Evolutionary conservation across 2,888 invertebrate species (phyloP).

Genomic region (Nomada hirtipes): DNA sequence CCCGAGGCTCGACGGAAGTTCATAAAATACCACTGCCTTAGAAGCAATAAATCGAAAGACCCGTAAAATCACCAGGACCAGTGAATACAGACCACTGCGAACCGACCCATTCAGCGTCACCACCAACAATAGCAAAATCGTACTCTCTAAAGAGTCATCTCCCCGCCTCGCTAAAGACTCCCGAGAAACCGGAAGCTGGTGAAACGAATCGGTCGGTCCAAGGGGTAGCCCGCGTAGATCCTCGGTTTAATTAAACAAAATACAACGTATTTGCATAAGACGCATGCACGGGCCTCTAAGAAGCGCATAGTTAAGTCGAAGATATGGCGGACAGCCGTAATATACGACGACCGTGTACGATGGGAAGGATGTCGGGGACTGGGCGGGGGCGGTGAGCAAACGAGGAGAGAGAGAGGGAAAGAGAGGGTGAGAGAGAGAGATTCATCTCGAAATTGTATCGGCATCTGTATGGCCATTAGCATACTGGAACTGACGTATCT

Average conservation of each 20-base stretch:
- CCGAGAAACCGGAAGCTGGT: constrained; percentile 31
- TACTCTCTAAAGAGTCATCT: too few relatives aligned
- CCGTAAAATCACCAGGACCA: too few relatives aligned
- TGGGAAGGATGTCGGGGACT: constrained; percentile 28
- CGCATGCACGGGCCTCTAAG: constrained; percentile 63
- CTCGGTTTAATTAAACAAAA: constrained; percentile 67
- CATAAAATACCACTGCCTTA: too few relatives aligned
- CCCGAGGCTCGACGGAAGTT: too few relatives aligned
- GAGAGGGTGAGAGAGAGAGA: constrained; percentile 75
- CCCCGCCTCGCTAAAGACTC: too few relatives aligned
- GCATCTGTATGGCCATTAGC: constrained; percentile 84
- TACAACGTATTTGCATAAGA: constrained; percentile 68
- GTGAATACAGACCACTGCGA: too few relatives aligned
- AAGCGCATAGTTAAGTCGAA: constrained; percentile 80
- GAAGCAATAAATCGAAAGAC: too few relatives aligned
- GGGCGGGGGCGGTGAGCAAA: neutral
- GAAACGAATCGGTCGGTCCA: neutral
- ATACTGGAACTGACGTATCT: constrained; percentile 85
- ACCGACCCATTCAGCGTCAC: too few relatives aligned
- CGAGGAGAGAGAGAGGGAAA: constrained; percentile 76
- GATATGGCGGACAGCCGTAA: constrained; percentile 80
- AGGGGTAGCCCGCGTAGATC: neutral
- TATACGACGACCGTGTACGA: constrained; percentile 74
- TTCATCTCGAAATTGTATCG: constrained; percentile 85
- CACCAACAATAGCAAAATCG: too few relatives aligned